Evolutionary conservation across 2,113 vertebrate genomes (phyloP), one percentile per base, ranked within the genome.

Genomic region (Gorsachius goisagi): DNA sequence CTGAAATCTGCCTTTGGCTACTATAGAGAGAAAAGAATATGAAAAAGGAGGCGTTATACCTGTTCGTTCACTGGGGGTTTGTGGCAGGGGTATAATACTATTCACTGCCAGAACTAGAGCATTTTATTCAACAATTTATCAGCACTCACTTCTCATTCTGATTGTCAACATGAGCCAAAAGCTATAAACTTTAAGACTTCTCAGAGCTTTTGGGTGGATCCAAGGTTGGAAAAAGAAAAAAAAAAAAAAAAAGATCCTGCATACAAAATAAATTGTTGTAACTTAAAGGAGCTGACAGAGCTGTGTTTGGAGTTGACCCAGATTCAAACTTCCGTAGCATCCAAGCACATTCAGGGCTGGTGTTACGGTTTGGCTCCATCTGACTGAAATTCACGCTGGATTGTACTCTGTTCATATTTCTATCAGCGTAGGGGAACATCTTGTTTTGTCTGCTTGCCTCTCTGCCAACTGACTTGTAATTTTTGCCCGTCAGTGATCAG

Each of bases 71-170:
- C 33, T 44, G 15, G 15, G 7, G 12, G 37, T 47, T 91, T 79
- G 32, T 28, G 63, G 47, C 55, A 67, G 9, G 47, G 47, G 47
- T 58, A 83, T 26, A 93, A 66, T 32, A 56, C 32, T 59, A 71
- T 33, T 62, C 67, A 17, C 9, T 55, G 28, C 71, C 67, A 88
- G 62, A 86, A 82, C 11, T 12, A 85, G 28, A 85, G 55, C 18
- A 66, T 93, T 93, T 93, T 85, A 86, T 93, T 77, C 71, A 91
- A 56, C 32, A 66, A 74, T 86, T 74, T 80, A 82, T 83, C 75
- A 86, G 63, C 50, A 73, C 18, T 88, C 63, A 39, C 24, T 79
- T 82, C 69, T 88, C 35, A 8, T 79, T 83, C 81, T 85, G 37
- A 77, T 67, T 66, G 67, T 59, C 75, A 94, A 35, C 11, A 77